These are phyloP conservation scores for Heliothis subflexa DNA, from an alignment of 1,140 invertebrate species.

Conservation along the genomic window DNA sequence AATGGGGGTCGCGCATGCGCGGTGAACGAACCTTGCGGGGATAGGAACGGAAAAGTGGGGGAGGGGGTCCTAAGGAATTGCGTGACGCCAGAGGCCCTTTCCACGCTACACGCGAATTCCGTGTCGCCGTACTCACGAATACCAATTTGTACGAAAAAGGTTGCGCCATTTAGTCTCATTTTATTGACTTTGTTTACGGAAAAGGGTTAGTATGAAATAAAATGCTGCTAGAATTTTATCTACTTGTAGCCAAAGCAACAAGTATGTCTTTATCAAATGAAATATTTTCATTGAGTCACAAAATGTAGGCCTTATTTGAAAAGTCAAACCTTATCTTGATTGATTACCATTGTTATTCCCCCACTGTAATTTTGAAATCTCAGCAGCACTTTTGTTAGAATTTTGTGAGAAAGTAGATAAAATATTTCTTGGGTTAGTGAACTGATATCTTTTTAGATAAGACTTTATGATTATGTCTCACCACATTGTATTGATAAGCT, in stretches of 20 bases:
- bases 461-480: slow-evolving; percentile 14
- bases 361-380: not conserved
- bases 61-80: not conserved
- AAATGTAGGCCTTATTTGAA: no score
- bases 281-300: no score
- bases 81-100: slow-evolving; percentile 28
- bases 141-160: slow-evolving; percentile 2
- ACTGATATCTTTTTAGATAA: slow-evolving; percentile 39
- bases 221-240: not conserved
- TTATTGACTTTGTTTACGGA: not conserved
- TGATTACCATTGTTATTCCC: not conserved
- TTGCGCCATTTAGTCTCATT: not conserved
- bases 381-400: slow-evolving; percentile 13
- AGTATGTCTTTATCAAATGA: not conserved
- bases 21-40: slow-evolving; percentile 4
- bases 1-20: slow-evolving; percentile 18
- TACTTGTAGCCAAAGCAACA: not conserved
- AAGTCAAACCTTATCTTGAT: not conserved
- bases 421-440: slow-evolving; percentile 31
- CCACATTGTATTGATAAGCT: slow-evolving; percentile 11
- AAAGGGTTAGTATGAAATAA: no score
- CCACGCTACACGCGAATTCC: slow-evolving; percentile 7
- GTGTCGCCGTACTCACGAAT: slow-evolving; percentile 16
- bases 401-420: slow-evolving; percentile 32
- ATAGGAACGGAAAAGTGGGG: not conserved